A percentile compares a stretch with the other conserved stretches of the same genome.
Evolutionary conservation across 2,888 invertebrate species (phyloP).

Genomic region (Rhabditoides inermis): DNA sequence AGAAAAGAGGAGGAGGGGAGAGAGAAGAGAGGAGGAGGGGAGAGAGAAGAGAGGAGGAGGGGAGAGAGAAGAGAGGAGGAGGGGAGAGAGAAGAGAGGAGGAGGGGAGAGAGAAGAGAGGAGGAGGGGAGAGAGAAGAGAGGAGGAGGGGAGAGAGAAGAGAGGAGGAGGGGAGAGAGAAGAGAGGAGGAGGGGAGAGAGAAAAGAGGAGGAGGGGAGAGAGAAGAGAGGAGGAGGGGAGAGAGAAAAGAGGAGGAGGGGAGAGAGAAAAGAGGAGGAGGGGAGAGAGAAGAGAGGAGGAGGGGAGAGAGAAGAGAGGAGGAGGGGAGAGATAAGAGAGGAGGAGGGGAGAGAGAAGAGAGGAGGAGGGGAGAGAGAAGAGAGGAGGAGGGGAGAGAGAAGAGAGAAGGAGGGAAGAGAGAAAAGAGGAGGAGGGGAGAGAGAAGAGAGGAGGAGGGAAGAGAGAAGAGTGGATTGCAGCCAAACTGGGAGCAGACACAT

Average conservation of each 20-base stretch:
- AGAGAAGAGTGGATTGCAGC: no score
- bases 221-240: neutral
- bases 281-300: neutral
- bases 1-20: neutral
- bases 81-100: neutral
- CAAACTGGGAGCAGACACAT: no score
- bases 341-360: neutral
- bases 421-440: no score
- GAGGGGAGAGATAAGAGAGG: neutral
- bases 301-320: neutral
- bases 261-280: neutral
- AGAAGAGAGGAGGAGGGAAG: neutral
- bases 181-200: neutral
- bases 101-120: neutral
- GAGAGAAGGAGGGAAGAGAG: no score
- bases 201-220: no score
- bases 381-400: neutral
- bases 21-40: no score
- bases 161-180: neutral
- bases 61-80: neutral
- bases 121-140: neutral
- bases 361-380: neutral
- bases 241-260: neutral
- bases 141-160: neutral
- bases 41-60: conserved; percentile 7